Conservation (phyloP, 2,113 vertebrate species). For the Cheirogaleus medius region DNA sequence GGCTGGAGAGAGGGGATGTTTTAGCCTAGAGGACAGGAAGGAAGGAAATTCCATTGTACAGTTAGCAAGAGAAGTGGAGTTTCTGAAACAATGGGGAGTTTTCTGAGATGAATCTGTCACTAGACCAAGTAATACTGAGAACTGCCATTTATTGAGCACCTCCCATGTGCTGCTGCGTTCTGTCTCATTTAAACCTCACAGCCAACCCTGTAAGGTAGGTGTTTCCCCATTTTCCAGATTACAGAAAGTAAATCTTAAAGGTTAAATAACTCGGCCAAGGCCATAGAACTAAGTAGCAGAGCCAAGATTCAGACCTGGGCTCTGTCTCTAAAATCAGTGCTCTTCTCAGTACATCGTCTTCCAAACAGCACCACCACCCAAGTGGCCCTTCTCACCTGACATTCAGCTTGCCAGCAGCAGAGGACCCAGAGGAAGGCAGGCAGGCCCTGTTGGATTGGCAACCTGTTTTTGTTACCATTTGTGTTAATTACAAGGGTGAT, state of each 20-base stretch:
- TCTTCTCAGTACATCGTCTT: neutral
- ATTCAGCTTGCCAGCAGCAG: neutral
- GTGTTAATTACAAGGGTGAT: neutral
- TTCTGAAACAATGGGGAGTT: neutral
- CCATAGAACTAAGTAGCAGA: neutral
- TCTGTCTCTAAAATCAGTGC: neutral
- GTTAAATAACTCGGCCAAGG: neutral
- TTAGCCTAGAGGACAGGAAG: neutral
- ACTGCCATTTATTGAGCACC: neutral
- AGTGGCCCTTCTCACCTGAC: no score
- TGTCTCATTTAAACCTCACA: neutral
- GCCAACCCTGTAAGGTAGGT: neutral
- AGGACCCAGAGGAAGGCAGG: neutral
- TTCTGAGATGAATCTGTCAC: neutral
- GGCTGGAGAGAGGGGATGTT: neutral
- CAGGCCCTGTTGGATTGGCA: neutral
- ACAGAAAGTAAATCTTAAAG: neutral
- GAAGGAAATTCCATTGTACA: constrained; percentile 25
- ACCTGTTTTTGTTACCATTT: neutral
- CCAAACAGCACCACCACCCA: neutral
- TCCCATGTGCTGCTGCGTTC: neutral
- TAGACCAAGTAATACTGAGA: neutral
- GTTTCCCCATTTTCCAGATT: neutral
- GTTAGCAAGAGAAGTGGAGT: neutral
- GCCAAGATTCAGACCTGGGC: neutral